These are phyloP conservation scores for Bathybates hornii DNA, from an alignment of 2,113 vertebrate species.

Conservation along the genomic window DNA sequence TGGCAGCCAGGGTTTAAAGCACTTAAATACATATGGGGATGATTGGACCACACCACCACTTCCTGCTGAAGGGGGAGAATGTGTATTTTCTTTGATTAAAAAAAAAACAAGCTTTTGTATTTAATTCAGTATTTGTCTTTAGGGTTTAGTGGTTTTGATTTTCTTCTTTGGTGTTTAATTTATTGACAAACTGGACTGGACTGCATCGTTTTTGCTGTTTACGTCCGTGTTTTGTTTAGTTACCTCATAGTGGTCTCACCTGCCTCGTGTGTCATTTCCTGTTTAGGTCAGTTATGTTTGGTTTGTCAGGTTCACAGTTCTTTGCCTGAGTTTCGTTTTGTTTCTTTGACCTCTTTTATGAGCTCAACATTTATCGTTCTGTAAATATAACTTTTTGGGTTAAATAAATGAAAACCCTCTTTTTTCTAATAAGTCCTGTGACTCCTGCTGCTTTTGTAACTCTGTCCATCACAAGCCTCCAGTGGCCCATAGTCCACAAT, in stretches of 20 bases:
- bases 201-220: neutral
- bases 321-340: accelerated
- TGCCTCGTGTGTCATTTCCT: neutral
- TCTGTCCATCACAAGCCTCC: too few species aligned
- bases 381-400: neutral
- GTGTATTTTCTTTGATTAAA: neutral
- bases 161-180: neutral
- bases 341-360: neutral
- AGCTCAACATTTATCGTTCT: neutral
- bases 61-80: neutral
- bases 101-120: neutral
- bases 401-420: neutral
- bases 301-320: neutral
- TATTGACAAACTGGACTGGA: accelerated
- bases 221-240: neutral
- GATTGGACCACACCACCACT: neutral
- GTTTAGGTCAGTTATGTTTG: neutral
- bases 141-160: neutral
- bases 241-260: neutral
- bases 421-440: neutral
- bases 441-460: too few species aligned
- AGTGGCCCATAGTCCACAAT: neutral
- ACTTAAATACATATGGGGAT: neutral
- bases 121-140: accelerated
- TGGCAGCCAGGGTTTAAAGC: neutral